These are phyloP conservation scores for Naso thynnoides DNA, from an alignment of 2,797 vertebrate species.

Conservation along the genomic window DNA sequence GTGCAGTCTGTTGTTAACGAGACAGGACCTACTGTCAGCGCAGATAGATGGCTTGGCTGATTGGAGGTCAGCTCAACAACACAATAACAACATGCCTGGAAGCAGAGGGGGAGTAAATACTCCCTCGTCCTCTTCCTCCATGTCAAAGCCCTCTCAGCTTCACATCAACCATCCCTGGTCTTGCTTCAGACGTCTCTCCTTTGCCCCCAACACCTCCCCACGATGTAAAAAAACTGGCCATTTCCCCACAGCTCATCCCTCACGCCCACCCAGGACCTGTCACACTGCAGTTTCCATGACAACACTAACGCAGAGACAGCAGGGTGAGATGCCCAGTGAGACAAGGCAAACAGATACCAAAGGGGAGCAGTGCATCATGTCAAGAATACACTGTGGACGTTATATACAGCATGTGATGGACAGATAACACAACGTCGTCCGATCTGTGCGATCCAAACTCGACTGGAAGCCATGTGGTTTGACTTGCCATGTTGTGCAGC, in stretches of 20 bases:
- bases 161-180: constrained; percentile 59
- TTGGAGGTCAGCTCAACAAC: constrained; percentile 71
- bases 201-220: constrained; percentile 32
- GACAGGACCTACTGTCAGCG: constrained; percentile 40
- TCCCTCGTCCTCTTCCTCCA: constrained; percentile 55
- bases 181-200: constrained; percentile 41
- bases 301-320: constrained; percentile 79
- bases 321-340: constrained; percentile 82
- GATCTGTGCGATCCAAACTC: constrained; percentile 33
- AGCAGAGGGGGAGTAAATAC: constrained; percentile 61
- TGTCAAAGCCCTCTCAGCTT: constrained; percentile 63
- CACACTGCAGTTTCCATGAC: constrained; percentile 85
- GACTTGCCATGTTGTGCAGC: not conserved
- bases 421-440: constrained; percentile 47
- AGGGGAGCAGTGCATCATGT: constrained; percentile 61
- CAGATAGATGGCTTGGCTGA: constrained; percentile 62
- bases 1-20: constrained; percentile 38
- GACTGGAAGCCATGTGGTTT: constrained; percentile 14
- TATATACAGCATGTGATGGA: constrained; percentile 50
- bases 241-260: constrained; percentile 83
- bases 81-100: constrained; percentile 68
- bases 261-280: constrained; percentile 84
- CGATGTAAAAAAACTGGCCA: constrained; percentile 79
- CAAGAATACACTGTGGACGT: constrained; percentile 55
- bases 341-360: constrained; percentile 73